A percentile compares a stretch with the other conserved stretches of the same genome.
Conservation (phyloP, 1,140 invertebrate genomes). For the Bombus pascuorum region DNA sequence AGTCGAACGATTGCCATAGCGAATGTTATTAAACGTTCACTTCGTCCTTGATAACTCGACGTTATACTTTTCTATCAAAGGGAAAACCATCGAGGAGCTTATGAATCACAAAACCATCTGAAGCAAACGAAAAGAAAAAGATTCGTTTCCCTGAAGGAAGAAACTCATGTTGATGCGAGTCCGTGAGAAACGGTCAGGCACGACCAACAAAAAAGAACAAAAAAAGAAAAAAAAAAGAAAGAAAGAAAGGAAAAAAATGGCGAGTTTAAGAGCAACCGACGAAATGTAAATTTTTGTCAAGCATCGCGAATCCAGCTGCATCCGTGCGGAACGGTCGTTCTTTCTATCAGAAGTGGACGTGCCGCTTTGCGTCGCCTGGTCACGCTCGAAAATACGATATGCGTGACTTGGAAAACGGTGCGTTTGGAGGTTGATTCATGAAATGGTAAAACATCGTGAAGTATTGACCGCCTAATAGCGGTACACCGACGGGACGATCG, state of each 20-base stretch:
- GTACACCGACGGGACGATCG: constrained; percentile 30
- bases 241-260: not conserved
- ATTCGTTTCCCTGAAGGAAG: not conserved
- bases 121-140: not conserved
- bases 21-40: too few species aligned
- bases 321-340: constrained; percentile 44
- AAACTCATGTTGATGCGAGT: not conserved
- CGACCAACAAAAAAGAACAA: too few species aligned
- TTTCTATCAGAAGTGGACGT: constrained; percentile 39
- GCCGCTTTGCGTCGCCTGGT: constrained; percentile 52
- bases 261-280: not conserved
- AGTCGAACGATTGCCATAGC: too few species aligned
- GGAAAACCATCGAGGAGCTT: not conserved
- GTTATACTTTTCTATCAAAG: not conserved
- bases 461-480: constrained; percentile 35
- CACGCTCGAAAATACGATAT: constrained; percentile 65
- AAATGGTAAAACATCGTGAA: constrained; percentile 45
- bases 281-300: constrained; percentile 22
- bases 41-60: not conserved
- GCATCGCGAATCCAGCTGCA: constrained; percentile 47
- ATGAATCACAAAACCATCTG: not conserved
- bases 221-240: too few species aligned
- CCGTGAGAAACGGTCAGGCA: constrained; percentile 15
- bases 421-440: constrained; percentile 59
- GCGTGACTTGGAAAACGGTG: constrained; percentile 63